A percentile compares a stretch with the other conserved stretches of the same genome.
phyloP scores from a whole-genome alignment of 2,113 vertebrate species.

The Colius striatus region DNA sequence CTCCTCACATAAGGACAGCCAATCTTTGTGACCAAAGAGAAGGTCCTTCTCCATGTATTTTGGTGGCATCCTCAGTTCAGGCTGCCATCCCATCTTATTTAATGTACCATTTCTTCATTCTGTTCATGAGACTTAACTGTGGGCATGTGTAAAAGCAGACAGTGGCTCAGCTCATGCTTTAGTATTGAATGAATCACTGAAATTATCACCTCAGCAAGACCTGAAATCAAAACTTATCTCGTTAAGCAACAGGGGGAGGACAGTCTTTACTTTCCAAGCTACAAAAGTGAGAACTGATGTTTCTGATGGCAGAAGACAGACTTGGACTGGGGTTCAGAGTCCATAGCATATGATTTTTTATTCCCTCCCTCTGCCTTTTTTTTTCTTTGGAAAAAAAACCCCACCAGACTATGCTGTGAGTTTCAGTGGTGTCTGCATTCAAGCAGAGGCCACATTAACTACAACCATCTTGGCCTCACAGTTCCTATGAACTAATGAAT shows the following conservation, averaged over 20 bases:
- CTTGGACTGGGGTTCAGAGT: background rate
- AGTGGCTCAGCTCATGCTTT: background rate
- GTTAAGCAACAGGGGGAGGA: background rate
- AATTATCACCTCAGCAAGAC: background rate
- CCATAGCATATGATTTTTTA: background rate
- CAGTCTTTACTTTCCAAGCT: background rate
- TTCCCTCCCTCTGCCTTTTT: background rate
- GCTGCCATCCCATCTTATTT: background rate
- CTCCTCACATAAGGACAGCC: background rate
- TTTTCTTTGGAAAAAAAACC: background rate
- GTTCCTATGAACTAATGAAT: background rate
- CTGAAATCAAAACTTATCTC: background rate
- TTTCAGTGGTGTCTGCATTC: background rate
- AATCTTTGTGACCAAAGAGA: background rate
- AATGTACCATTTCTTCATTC: background rate
- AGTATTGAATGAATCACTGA: background rate
- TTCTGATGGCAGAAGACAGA: background rate
- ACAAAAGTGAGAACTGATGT: background rate
- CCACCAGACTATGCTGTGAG: background rate
- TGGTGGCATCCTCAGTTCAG: background rate
- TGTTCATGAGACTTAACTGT: background rate
- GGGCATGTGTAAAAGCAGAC: accelerated
- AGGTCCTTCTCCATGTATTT: background rate
- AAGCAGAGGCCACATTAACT: background rate
- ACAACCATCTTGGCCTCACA: accelerated